A percentile compares a stretch with the other conserved stretches of the same genome.
These are phyloP conservation scores for Platalea minor DNA, from an alignment of 2,797 vertebrate genomes.

Conservation along the genomic window DNA sequence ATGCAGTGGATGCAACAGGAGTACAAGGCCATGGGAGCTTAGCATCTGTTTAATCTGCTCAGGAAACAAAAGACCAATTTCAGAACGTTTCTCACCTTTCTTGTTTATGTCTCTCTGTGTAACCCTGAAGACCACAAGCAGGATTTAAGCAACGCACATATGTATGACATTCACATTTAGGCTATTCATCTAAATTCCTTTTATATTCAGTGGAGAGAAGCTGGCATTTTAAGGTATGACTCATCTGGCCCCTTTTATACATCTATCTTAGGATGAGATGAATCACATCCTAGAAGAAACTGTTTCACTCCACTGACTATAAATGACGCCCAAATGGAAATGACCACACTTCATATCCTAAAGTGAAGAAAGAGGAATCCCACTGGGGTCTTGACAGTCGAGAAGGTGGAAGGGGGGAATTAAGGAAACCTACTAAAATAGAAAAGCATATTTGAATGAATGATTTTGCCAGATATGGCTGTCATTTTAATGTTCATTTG, in stretches of 20 bases:
- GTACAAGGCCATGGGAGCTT: background rate
- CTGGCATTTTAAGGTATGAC: background rate
- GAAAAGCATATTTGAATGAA: background rate
- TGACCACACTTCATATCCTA: background rate
- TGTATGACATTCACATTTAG: background rate
- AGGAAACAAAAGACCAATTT: background rate
- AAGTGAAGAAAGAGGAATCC: background rate
- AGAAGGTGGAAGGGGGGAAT: background rate
- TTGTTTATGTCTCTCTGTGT: background rate
- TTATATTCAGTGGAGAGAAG: background rate
- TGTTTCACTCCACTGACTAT: background rate
- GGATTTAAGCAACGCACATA: background rate
- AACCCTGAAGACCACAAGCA: background rate
- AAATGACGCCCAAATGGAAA: background rate
- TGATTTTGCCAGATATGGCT: background rate
- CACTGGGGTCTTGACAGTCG: background rate
- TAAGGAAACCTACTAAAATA: background rate
- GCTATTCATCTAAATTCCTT: background rate
- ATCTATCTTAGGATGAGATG: background rate
- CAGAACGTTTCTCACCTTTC: background rate
- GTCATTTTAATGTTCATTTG: background rate
- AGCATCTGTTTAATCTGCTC: background rate
- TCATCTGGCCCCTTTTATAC: background rate
- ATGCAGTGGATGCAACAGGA: background rate
- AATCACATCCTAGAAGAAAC: background rate